These are phyloP conservation scores for Alexandromys oeconomus DNA, from an alignment of 2,797 vertebrate species.

Conservation along the genomic window DNA sequence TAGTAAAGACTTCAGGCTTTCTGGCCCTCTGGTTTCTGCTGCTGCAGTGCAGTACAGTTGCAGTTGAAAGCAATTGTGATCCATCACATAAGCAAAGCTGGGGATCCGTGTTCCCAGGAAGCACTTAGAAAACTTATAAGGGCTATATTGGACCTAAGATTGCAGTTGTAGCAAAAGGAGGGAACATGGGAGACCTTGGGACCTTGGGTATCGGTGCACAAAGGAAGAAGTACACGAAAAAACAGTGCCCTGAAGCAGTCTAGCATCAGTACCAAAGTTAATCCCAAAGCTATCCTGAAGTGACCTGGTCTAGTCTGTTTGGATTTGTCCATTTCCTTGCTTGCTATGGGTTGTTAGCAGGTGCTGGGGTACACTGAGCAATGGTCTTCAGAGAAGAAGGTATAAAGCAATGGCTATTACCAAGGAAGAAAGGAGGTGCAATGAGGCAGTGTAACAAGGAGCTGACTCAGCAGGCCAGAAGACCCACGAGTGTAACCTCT, in stretches of 20 bases:
- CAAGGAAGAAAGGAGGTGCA: accelerated
- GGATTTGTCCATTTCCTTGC: not conserved
- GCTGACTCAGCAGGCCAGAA: not conserved
- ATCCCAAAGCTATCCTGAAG: not conserved
- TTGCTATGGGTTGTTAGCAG: not conserved
- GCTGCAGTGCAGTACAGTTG: not conserved
- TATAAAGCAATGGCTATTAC: not conserved
- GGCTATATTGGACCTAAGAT: not conserved
- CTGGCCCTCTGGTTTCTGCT: not conserved
- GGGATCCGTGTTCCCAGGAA: not conserved
- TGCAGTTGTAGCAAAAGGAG: not conserved
- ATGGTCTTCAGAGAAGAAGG: not conserved
- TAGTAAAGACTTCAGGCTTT: not conserved
- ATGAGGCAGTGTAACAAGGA: not conserved
- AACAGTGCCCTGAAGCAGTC: not conserved
- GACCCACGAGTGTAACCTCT: not conserved
- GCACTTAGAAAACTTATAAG: not conserved
- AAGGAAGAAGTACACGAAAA: not conserved
- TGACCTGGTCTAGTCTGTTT: not conserved
- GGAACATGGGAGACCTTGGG: not conserved
- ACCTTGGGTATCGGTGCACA: not conserved
- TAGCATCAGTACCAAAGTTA: not conserved
- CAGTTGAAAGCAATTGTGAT: not conserved
- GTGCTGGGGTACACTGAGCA: not conserved
- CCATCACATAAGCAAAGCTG: not conserved